Evolutionary conservation across 2,888 invertebrate species (phyloP), one percentile per base, ranked within the genome.

Genomic region (Charanyca ferruginea): DNA sequence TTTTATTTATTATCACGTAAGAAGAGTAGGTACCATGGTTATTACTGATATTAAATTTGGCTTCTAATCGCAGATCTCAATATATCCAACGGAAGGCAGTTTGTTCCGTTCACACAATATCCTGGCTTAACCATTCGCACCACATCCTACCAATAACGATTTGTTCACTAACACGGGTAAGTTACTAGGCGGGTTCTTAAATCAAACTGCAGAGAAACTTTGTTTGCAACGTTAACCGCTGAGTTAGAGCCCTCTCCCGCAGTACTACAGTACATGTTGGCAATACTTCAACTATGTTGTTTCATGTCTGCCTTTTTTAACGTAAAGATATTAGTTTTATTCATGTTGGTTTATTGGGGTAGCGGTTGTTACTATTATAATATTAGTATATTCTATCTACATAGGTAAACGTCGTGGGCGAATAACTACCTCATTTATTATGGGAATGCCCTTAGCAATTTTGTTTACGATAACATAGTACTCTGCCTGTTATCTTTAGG

Each of bases 191-290:
- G 77, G 72, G 84, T 84, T 86, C 85, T 83, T 85, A 89, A 87
- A 87, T 87, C 85, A 87, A 87, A 87, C 80, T 82, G 78, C 69
- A 82, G 74, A 72, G 68, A 77, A 88, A 88, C 83, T 87, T 87
- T 85, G 81, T 81, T 83, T 81, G 59, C 61, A 74, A 78, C 78
- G 66, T 65, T 73, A 81, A 83, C 80, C 79, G 70, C 66, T 66
- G 68, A 79, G 61, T 75, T 79, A 81, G 51, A 68, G 62, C 65
- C 57, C 63, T 42, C 61, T 57, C 61, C 65, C 63, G 69, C 67
- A 42, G 35, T n/a, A 67, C 62, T 59, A 77, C 16, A 38, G 16
- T 38, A 38, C 57, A 73, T 61, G 63, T 68, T 73, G 65, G 67
- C 58, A 70, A 61, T 54, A 48, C 18, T 64, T 48, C 35, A 22